phyloP scores from a whole-genome alignment of 2,113 vertebrate genomes.

The Lasiurus borealis region DNA sequence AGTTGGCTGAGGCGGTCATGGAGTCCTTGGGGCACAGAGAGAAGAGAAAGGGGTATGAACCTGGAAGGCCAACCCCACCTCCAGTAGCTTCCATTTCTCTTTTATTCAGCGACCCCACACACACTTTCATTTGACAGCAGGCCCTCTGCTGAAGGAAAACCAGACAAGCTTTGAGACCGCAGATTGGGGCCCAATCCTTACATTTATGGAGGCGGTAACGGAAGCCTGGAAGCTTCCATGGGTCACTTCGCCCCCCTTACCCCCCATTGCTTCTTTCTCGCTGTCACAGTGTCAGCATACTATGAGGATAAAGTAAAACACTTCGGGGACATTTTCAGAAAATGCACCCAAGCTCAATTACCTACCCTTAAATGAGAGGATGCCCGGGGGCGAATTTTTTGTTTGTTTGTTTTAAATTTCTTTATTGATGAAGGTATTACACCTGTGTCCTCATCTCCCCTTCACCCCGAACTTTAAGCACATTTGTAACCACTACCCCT shows the following conservation, averaged over 20 bases:
- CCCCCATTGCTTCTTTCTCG: neutral
- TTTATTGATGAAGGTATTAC: too few species aligned
- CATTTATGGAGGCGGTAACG: slow-evolving; percentile 21
- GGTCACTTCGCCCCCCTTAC: neutral
- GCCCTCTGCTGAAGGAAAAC: slow-evolving; percentile 60
- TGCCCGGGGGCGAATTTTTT: neutral
- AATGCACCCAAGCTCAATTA: neutral
- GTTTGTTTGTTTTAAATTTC: too few species aligned
- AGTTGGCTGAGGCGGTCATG: neutral
- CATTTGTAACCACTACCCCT: neutral
- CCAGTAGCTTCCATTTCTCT: neutral
- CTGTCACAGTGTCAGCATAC: neutral
- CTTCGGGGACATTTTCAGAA: neutral
- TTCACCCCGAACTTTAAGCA: neutral
- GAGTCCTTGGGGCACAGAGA: fast-evolving
- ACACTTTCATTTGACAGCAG: slow-evolving; percentile 51
- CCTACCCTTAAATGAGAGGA: neutral
- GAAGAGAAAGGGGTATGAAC: neutral
- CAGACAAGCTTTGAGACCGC: slow-evolving; percentile 43
- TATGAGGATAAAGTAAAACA: neutral
- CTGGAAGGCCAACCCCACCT: neutral
- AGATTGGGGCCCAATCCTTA: slow-evolving; percentile 45
- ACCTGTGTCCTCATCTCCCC: too few species aligned
- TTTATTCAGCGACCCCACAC: slow-evolving; percentile 1
- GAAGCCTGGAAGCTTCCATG: neutral